Evolutionary conservation across 64 coral and sea anemone species (phyloP), one percentile per base, ranked within the genome.

Genomic region (Montipora efflorescens): DNA sequence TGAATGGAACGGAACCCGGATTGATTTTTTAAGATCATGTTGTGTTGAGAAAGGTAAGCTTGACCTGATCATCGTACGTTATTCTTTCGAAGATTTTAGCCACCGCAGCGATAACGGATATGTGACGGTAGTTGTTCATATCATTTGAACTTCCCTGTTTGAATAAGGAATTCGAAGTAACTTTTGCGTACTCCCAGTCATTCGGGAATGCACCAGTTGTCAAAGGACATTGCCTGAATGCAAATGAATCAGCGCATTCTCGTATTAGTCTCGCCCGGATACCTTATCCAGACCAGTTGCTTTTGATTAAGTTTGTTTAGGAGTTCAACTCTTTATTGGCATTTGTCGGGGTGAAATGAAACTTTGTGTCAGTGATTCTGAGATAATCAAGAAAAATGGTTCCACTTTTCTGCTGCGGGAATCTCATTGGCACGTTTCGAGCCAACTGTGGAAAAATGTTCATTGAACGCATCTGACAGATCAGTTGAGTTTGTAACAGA

Each of bases 1-100:
- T 89, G 76, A 45, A 48, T 78, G 10, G 69, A 88, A 6, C 72
- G 68, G 21, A 89, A 89, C 36, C 87, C 87, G 3, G 87, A 89
- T 53, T 89, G 87, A 75, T 18, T 82, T 59, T 25, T 25, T 19
- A 21, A 28, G 47, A 16, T 10, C 58, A 21, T 82, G 46, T 82
- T 59, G 28, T 59, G 80, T 58, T 57, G 10, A 14, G n/a, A 62
- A 12, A 82, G 28, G 59, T 59, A 59, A 18, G 48, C 50, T 1
- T 64, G 3, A 64, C 3, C 14, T 64, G 61, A 16, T 64, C 61
- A 64, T 36, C 36, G 36, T 15, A 19, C 14, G 14, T 64, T 64
- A 64, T 2, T 64, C 61, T 64, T 64, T 64, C 61, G 13, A 64
- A 64, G 19, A 64, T 12, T 12, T 64, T 64, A 16, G 61, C 61